Evolutionary conservation across 1,140 invertebrate genomes (phyloP).

Genomic region (Leptopilina boulardi): DNA sequence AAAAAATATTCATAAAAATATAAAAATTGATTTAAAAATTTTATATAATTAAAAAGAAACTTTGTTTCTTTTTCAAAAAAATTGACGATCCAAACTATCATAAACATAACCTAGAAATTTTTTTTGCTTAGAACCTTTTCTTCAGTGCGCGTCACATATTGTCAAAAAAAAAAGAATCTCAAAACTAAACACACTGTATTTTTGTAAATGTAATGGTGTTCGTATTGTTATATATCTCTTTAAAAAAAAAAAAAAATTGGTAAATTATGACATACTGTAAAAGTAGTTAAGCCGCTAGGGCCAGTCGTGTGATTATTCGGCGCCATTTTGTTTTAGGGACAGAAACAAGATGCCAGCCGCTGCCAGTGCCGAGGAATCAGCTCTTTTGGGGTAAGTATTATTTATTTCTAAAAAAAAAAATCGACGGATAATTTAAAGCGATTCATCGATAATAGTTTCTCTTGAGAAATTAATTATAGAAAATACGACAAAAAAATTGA

Average conservation of each 20-base stretch:
- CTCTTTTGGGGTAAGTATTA: slow-evolving; percentile 83
- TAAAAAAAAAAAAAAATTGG: slow-evolving; percentile 17
- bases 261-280: slow-evolving; percentile 37
- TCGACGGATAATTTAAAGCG: neutral
- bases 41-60: no score
- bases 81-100: no score
- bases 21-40: no score
- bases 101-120: no score
- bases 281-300: slow-evolving; percentile 65
- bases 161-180: no score
- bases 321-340: slow-evolving; percentile 78
- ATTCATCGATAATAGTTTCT: neutral
- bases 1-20: no score
- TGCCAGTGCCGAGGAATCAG: slow-evolving; percentile 82
- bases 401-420: slow-evolving; percentile 21
- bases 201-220: neutral
- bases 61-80: no score
- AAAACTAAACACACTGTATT: neutral
- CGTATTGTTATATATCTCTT: neutral
- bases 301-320: slow-evolving; percentile 72
- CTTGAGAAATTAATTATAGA: neutral
- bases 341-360: slow-evolving; percentile 81
- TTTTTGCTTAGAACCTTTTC: no score
- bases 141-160: no score
- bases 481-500: no score